Percentiles rank a stretch among this genome's conserved stretches.
Evolutionary conservation across 2,797 vertebrate genomes (phyloP).

Genomic region (Stomatorhinus walkeri): DNA sequence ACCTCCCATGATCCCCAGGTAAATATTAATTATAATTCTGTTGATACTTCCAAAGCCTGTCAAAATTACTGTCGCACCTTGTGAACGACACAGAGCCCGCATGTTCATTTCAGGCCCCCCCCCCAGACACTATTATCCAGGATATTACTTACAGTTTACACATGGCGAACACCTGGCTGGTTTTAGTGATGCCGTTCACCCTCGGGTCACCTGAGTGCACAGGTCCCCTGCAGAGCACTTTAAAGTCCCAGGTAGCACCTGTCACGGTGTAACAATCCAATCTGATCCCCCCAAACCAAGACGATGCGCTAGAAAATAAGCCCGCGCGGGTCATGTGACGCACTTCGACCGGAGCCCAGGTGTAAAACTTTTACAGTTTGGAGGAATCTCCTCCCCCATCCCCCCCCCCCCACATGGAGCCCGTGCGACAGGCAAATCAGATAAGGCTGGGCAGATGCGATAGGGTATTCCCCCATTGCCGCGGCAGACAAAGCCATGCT

Average conservation of each 20-base stretch:
- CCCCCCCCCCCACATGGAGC: neutral
- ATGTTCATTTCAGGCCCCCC: neutral
- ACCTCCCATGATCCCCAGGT: neutral
- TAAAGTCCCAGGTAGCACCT: neutral
- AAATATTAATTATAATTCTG: neutral
- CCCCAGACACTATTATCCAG: neutral
- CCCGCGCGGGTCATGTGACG: neutral
- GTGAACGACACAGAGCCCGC: neutral
- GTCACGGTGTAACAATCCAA: neutral
- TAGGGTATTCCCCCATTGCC: constrained; percentile 30
- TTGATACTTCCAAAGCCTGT: neutral
- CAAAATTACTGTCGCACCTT: neutral
- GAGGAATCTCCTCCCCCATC: constrained; percentile 38
- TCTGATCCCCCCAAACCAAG: neutral
- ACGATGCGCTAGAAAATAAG: neutral
- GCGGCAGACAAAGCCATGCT: constrained; percentile 10
- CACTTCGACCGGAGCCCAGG: constrained; percentile 43
- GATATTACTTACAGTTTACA: constrained; percentile 1
- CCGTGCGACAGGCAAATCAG: constrained; percentile 39
- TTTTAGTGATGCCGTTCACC: neutral
- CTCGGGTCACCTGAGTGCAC: neutral
- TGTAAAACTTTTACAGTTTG: constrained; percentile 63
- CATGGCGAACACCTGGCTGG: neutral
- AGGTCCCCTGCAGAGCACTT: neutral
- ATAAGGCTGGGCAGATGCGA: constrained; percentile 7